Base-by-base conservation (phyloP, 2,888 invertebrate species). In the Julus scanicus region DNA sequence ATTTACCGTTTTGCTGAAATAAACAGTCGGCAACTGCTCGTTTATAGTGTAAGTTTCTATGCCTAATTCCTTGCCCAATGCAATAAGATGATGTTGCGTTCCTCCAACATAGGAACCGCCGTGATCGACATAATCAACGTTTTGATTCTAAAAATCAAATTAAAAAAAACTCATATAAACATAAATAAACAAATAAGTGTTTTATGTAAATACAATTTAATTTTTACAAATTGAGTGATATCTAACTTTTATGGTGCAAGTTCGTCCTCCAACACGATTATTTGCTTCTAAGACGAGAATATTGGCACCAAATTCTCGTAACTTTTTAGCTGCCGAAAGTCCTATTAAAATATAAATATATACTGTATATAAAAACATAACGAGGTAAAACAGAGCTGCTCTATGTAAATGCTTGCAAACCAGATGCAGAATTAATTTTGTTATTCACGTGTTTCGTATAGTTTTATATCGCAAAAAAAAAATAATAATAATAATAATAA, bases 81-180 rank as follows among this genome's bases (percentile, higher is more conserved):
- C 90, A 49, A 92, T 89, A 13, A 93, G 90, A 53, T 92, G 91
- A 88, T 91, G 90, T 89, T 93, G 93, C 4, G 91, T 91, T 9
- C 91, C 91, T 3, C 92, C 92, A n/a, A 93, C 92, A 91, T 92
- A 93, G 37, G 93, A 91, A 11, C 92, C 93, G 17, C 93, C 92
- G 20, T 92, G 89, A 89, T 93, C 92, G 39, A 92, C 90, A 89
- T 90, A 91, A 29, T 90, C 89, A 6, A 88, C 53, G 48, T 88
- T 88, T 0, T n/a, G 37, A 84, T 88, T 84, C 88, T 88, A 85
- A 6, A 53, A 53, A 48, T 8, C 9, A 85, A 11, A 40, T 85
- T 85, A 17, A 40, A 44, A n/a, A 40, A 40, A 84, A 40, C 4
- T 48, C n/a, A 15, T n/a, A 9, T 85, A 17, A 11, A 13, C 44